These are phyloP conservation scores for Lacerta agilis DNA, from an alignment of 2,797 vertebrate genomes.

Conservation along the genomic window DNA sequence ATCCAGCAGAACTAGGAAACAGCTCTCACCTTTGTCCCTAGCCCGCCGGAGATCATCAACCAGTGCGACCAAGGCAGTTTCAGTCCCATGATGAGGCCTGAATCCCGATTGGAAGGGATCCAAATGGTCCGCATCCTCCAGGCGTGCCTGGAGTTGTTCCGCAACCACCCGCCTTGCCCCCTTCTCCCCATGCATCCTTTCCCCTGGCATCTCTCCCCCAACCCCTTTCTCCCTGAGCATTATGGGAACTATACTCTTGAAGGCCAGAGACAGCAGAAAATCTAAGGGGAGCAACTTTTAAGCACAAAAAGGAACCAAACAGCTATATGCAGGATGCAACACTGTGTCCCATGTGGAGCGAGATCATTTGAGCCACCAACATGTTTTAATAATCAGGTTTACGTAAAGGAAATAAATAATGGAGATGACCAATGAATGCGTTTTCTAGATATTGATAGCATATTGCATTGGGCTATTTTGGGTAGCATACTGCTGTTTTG, in stretches of 20 bases:
- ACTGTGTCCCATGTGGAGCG: background rate
- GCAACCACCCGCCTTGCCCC: too few species aligned
- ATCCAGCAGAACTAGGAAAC: too few species aligned
- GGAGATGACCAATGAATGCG: slow-evolving; percentile 5
- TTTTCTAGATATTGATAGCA: background rate
- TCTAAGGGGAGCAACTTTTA: background rate
- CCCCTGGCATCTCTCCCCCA: background rate
- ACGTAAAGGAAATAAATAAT: background rate
- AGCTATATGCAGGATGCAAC: background rate
- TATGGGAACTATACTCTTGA: background rate
- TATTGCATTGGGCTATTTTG: background rate
- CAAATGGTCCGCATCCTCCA: too few species aligned
- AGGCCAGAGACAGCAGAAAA: too few species aligned
- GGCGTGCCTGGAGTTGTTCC: too few species aligned
- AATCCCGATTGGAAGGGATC: too few species aligned
- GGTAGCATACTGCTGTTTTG: slow-evolving; percentile 18
- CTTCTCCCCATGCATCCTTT: background rate
- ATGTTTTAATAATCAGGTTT: background rate
- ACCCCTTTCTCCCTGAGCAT: background rate
- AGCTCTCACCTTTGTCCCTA: too few species aligned
- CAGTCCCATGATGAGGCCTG: too few species aligned
- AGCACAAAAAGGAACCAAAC: background rate
- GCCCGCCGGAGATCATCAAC: too few species aligned
- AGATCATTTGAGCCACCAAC: background rate
- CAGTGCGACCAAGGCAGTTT: too few species aligned